These are phyloP conservation scores for Hippocampus comes DNA, from an alignment of 2,113 vertebrate genomes.

Conservation along the genomic window DNA sequence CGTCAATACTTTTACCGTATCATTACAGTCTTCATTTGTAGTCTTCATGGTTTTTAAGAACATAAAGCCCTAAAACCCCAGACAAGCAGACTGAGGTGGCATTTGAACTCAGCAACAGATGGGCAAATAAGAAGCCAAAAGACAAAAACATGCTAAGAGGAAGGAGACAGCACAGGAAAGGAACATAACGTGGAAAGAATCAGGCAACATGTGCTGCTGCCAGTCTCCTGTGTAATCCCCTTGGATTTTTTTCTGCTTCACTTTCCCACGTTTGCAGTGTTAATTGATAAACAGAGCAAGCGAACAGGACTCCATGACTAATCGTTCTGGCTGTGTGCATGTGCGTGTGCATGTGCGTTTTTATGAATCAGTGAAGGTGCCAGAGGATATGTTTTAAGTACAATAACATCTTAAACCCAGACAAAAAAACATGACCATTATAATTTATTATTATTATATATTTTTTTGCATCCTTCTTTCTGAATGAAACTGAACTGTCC, in stretches of 20 bases:
- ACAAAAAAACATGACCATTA: neutral
- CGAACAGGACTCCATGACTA: slow-evolving; percentile 67
- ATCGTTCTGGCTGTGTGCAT: slow-evolving; percentile 56
- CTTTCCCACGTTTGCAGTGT: slow-evolving; percentile 76
- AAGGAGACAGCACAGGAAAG: slow-evolving; percentile 29
- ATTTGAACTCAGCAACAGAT: slow-evolving; percentile 26
- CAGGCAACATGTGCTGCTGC: slow-evolving; percentile 70
- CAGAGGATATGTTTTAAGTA: neutral
- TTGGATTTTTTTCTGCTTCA: slow-evolving; percentile 63
- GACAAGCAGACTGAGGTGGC: slow-evolving; percentile 2
- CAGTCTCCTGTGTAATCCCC: slow-evolving; percentile 73
- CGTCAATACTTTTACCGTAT: slow-evolving; percentile 1
- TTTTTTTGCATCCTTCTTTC: neutral
- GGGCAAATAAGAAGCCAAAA: slow-evolving; percentile 24
- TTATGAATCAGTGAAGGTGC: slow-evolving; percentile 28
- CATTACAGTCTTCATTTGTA: neutral
- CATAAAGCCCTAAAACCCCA: neutral
- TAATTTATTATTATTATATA: neutral
- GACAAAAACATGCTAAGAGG: slow-evolving; percentile 19
- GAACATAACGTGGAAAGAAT: slow-evolving; percentile 37
- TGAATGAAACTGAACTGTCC: neutral
- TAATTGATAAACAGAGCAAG: slow-evolving; percentile 78
- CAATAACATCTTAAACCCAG: neutral
- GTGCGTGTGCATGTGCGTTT: slow-evolving; percentile 29
- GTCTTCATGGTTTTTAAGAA: slow-evolving; percentile 4